Evolutionary conservation across 2,888 invertebrate species (phyloP), one percentile per base, ranked within the genome.

Genomic region (Acholoe squamosa): DNA sequence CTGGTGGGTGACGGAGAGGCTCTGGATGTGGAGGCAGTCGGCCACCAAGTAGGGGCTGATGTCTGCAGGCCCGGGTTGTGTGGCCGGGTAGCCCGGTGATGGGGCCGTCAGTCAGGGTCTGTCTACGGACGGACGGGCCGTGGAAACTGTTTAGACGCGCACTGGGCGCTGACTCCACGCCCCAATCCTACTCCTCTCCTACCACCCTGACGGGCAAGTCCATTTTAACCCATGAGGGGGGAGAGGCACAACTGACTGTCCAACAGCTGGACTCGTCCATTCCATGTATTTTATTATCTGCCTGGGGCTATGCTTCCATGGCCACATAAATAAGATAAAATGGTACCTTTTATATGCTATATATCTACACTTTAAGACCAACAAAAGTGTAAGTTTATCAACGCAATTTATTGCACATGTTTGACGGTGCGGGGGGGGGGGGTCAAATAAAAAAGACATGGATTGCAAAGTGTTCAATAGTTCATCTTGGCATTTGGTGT

Each of bases 201-300:
- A 14, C 76, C 76, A 76, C 25, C 80, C 80, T 34, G 25, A 33
- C 14, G 34, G 80, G 43, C 80, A 80, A 19, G 34, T n/a, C 43
- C 80, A 71, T 71, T 71, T 71, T 14, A 71, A 28, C 31, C 71
- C 71, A 7, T 25, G 76, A 76, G 76, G 76, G 31, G 76, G 31
- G 31, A 80, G 76, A 16, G 76, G 25, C n/a, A 76, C 28, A 25
- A 16, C 34, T 33, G 77, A 12, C 77, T 34, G 80, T 80, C 80
- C 33, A 43, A 80, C 80, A 80, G 80, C 80, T 43, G 80, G 80
- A 33, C 34, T 16, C 43, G 31, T 76, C 76, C 76, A 31, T 76
- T 76, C 28, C 31, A 61, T 61, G 61, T 61, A 19, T 19, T 61
- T 61, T 61, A 19, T 43, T 43, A 43, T 43, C 43, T 43, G 43